phyloP scores from a whole-genome alignment of 2,888 invertebrate genomes.

The Tetragonisca angustula region DNA sequence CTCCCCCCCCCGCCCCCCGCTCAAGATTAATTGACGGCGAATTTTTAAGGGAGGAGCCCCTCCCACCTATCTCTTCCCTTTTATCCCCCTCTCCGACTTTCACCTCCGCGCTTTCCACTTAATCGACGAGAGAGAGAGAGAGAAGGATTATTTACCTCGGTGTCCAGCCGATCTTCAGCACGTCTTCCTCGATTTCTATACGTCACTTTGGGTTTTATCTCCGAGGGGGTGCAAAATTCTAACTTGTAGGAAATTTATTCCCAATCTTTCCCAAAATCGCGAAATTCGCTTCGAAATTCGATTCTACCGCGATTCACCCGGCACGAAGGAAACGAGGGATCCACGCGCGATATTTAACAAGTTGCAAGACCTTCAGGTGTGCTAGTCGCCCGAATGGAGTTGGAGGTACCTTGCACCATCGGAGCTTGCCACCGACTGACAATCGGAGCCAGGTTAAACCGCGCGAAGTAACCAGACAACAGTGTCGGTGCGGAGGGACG shows the following conservation, averaged over 20 bases:
- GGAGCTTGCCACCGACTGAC: constrained; percentile 78
- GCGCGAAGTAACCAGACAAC: constrained; percentile 74
- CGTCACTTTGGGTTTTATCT: too few species aligned
- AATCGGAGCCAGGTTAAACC: constrained; percentile 78
- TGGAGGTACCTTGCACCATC: constrained; percentile 69
- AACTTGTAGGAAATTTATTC: too few species aligned
- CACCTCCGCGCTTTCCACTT: constrained; percentile 16
- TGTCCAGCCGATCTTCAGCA: not conserved
- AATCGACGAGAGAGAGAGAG: constrained; percentile 18
- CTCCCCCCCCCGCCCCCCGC: not conserved
- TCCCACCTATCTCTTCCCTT: not conserved
- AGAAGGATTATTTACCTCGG: not conserved
- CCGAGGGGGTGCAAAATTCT: too few species aligned
- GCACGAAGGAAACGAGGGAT: too few species aligned
- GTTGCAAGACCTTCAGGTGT: not conserved
- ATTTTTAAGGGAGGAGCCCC: constrained; percentile 14
- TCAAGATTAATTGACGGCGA: constrained; percentile 50
- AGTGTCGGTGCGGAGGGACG: constrained; percentile 38
- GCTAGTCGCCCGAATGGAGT: constrained; percentile 12
- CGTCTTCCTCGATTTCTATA: too few species aligned
- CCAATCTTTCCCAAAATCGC: too few species aligned
- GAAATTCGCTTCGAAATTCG: too few species aligned
- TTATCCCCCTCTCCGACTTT: constrained; percentile 1
- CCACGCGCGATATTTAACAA: not conserved
- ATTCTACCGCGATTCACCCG: too few species aligned